A percentile compares a stretch with the other conserved stretches of the same genome.
Conservation (phyloP, 2,113 vertebrate species). For the Myrmophylax atrothorax region DNA sequence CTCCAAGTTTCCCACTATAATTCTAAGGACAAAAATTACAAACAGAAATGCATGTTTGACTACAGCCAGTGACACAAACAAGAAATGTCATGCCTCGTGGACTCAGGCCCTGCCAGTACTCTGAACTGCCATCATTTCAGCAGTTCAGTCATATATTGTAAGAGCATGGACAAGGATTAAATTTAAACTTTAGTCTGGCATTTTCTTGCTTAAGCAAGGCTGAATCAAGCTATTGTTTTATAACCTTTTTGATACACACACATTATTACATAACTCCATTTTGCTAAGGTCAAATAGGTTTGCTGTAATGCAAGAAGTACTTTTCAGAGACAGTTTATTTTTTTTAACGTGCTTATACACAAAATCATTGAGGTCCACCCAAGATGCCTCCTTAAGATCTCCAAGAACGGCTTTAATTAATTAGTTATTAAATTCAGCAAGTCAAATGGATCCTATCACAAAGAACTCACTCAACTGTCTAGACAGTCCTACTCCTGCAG, state of each 20-base stretch:
- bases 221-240: background rate
- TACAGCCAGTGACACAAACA: background rate
- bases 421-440: background rate
- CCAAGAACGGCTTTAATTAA: background rate
- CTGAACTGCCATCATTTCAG: background rate
- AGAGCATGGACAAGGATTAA: background rate
- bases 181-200: background rate
- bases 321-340: background rate
- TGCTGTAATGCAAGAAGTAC: background rate
- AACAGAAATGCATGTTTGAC: rapidly evolving
- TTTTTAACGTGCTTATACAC: background rate
- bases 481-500: background rate
- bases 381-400: background rate
- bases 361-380: background rate
- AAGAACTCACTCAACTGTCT: background rate
- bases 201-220: background rate
- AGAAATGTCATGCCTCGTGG: background rate
- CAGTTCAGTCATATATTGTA: background rate
- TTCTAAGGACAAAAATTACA: background rate
- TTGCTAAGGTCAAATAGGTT: background rate
- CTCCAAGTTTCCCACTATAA: background rate
- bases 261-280: background rate
- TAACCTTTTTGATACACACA: background rate
- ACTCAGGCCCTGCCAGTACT: background rate
- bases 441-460: background rate